Base-by-base conservation (phyloP, 2,797 vertebrate species). In the Pseudochirops cupreus region DNA sequence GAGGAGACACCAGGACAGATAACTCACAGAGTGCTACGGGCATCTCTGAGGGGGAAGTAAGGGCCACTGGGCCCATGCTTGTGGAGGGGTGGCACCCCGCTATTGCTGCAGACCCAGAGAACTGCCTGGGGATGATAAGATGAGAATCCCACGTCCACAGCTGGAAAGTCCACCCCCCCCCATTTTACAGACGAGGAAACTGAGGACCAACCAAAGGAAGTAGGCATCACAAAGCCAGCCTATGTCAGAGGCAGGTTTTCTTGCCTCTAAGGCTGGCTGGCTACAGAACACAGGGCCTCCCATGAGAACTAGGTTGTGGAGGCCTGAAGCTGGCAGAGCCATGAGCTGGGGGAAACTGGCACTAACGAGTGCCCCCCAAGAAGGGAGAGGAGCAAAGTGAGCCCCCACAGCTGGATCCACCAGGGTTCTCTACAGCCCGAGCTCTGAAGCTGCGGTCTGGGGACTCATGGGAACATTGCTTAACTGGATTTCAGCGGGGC, bases 341-440 rank as follows among this genome's bases (percentile, higher is more conserved):
- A 2, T 59, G 58, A 59, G 11, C 58, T 59, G 29, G 58, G 58
- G 58, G 29, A 3, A 31, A 3, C 3, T 28, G 58, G 58, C 3
- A 13, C 29, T 59, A 29, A 59, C 0, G 29, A 12, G 3, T 11
- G 58, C 28, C 58, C 29, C 29, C 29, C 58, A 10, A 58, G 57
- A 58, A 58, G 26, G 26, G 57, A 58, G 1, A 28, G 26, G 57
- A 28, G 57, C 57, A 58, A 26, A 58, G 7, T 59, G 29, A 59
- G 26, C 3, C 3, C 29, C 29, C 12, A 0, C 2, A 29, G 29
- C 4, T 3, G 58, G 58, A 9, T 29, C 58, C 0, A 11, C 11
- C 58, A 31, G 10, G 59, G 59, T 28, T 31, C 62, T 1, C 26
- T 26, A 28, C 3, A 29, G 57, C 26, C 10, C 2, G 10, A 58